Base-by-base conservation (phyloP, 2,797 vertebrate genomes). In the Acomys russatus region DNA sequence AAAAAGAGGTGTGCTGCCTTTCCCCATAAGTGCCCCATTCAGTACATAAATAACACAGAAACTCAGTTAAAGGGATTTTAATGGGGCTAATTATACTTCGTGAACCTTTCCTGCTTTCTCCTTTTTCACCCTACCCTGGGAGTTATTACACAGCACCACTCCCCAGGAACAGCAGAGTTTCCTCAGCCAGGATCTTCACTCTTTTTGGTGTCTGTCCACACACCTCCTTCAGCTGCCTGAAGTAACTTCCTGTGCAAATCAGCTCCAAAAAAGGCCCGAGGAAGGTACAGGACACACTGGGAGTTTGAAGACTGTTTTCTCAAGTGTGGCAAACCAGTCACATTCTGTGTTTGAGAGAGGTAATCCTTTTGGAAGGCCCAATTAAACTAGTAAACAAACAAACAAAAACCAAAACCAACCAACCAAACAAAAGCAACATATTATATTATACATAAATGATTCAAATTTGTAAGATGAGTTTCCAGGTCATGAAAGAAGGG, bases 291-390 rank as follows among this genome's bases (percentile, higher is more conserved):
- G 96, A 96, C 76, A 98, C 94, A 83, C 38, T 77, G 54, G 92
- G 88, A 97, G 84, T 96, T 98, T 98, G 96, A 97, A 97, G 97
- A 96, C 94, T 97, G 94, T 97, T 89, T 93, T 98, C 95, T 74
- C 80, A 97, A 88, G 71, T 87, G 89, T 95, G 94, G 92, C 71
- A 88, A 97, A 97, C 84, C 97, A 96, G 97, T 96, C 74, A 96
- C 90, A 97, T 98, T 97, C 96, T 76, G 85, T 95, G 30, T 90
- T 91, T 94, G 87, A 96, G 66, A 96, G 94, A 92, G 44, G 44
- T 94, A 96, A 95, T 94, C 79, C 70, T 95, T 91, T 83, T 90
- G 90, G 66, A 90, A 93, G 92, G 92, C 76, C 95, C 97, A 96
- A 98, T 97, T 98, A 98, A 98, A 98, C 79, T 80, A 64, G 95